These are phyloP conservation scores for Pinctada fucata DNA, from an alignment of 2,888 invertebrate genomes.

Conservation along the genomic window DNA sequence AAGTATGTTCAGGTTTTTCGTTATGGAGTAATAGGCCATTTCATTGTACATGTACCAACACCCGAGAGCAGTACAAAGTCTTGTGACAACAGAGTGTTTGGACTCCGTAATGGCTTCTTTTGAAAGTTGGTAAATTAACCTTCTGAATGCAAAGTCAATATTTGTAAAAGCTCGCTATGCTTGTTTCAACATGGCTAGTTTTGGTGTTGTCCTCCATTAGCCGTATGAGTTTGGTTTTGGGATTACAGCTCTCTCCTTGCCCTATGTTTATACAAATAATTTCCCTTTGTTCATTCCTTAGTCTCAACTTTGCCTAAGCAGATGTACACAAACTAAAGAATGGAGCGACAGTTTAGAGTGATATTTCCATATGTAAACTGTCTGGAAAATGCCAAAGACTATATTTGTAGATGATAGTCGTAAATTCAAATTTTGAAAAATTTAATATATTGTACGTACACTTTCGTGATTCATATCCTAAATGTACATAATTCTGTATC, in stretches of 20 bases:
- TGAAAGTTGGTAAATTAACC: slow-evolving; percentile 33
- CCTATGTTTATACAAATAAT: not conserved
- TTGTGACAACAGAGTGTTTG: not conserved
- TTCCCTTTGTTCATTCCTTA: not conserved
- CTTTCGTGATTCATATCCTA: no score
- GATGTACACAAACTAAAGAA: no score
- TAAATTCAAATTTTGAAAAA: no score
- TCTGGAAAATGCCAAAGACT: no score
- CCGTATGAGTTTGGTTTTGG: slow-evolving; percentile 11
- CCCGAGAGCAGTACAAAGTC: not conserved
- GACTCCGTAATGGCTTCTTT: slow-evolving; percentile 19
- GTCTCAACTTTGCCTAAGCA: no score
- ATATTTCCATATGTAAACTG: no score
- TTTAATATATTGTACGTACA: no score
- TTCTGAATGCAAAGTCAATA: slow-evolving; percentile 42
- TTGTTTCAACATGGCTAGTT: slow-evolving; percentile 44
- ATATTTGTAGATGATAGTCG: no score
- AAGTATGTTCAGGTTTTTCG: no score
- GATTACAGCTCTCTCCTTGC: not conserved
- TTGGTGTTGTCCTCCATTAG: slow-evolving; percentile 34
- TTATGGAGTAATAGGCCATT: no score
- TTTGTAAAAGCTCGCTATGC: slow-evolving; percentile 38
- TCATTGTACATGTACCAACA: not conserved
- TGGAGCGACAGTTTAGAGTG: no score
- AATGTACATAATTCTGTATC: no score